These are phyloP conservation scores for Harpalus rufipes DNA, from an alignment of 2,888 invertebrate genomes.

Conservation along the genomic window DNA sequence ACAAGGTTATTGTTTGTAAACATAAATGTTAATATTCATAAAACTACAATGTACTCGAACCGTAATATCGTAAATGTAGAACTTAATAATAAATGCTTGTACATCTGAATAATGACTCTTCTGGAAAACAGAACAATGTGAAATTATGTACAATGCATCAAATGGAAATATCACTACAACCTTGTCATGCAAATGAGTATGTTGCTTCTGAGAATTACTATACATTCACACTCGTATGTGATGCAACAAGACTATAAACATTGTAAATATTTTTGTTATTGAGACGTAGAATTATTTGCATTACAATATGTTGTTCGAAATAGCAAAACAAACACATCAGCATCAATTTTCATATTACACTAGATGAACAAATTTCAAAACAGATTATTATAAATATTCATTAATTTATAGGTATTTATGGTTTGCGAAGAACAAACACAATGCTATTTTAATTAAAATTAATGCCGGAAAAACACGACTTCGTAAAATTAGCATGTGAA, in stretches of 20 bases:
- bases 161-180: neutral
- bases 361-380: neutral
- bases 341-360: neutral
- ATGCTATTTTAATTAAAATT: neutral
- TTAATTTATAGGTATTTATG: neutral
- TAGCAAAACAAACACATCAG: conserved; percentile 1
- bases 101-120: neutral
- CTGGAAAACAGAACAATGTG: neutral
- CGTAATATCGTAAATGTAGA: neutral
- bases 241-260: neutral
- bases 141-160: neutral
- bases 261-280: neutral
- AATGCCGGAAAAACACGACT: neutral
- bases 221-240: neutral
- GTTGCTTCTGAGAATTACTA: neutral
- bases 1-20: neutral
- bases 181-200: neutral
- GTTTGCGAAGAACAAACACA: neutral
- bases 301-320: neutral
- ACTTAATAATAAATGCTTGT: conserved; percentile 4
- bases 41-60: neutral
- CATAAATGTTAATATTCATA: neutral
- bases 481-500: neutral
- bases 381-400: neutral
- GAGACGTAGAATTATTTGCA: neutral